Evolutionary conservation across 2,888 invertebrate genomes (phyloP), one percentile per base, ranked within the genome.

Genomic region (Clistopyga incitator): DNA sequence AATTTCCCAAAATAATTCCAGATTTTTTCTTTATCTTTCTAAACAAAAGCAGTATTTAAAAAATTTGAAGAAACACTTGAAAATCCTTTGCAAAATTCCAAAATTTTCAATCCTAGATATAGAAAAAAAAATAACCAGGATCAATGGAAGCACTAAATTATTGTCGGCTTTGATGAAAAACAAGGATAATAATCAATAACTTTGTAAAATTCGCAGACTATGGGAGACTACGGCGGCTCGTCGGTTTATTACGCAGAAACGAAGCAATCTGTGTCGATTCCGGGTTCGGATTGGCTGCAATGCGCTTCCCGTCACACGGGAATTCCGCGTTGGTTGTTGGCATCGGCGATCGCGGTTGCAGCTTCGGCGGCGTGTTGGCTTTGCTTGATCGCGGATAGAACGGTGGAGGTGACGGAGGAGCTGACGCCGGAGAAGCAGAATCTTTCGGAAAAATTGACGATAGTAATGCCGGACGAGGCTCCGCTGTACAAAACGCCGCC

Each of bases 191-290:
- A 50, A 50, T n/a, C 2, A 54, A 23, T 54, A 2, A 3, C 8
- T 18, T n/a, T 18, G 42, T n/a, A 78, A 70, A 71, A 78, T 42
- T 61, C 47, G n/a, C 34, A 92, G 92, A 89, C 88, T 0, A 85
- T 89, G 76, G 92, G 67, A 42, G 84, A 92, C 83, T 92, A 92
- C 61, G 89, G 89, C 47, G 85, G 89, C 71, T 88, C 90, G 29
- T 89, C 92, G 1, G 92, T 92, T 72, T 91, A 91, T 59, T 88
- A 90, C 45, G 88, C 87, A 34, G 92, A 92, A 82, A 82, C 79
- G 38, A 92, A 90, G 38, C 91, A 90, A 86, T 86, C 88, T 6
- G 82, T 85, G 74, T 88, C 90, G 34, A 75, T 87, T 34, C 88
- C 89, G 65, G 90, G 89, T 81, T 89, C 90, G 6, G 89, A 90